phyloP scores from a whole-genome alignment of 2,888 invertebrate genomes.

The Ectemnius cavifrons region DNA sequence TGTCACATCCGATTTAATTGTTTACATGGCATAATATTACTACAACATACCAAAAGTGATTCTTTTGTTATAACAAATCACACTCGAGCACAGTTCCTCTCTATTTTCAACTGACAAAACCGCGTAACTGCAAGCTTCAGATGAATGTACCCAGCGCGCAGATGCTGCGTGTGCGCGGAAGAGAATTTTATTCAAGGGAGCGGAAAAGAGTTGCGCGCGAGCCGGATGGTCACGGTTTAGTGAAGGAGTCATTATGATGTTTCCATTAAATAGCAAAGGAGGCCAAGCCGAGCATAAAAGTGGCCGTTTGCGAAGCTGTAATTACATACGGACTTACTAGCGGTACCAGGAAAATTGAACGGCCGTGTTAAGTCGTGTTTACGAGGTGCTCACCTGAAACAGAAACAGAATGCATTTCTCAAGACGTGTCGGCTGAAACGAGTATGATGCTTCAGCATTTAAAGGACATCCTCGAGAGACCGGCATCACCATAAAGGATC shows the following conservation, averaged over 20 bases:
- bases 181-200: too few relatives aligned
- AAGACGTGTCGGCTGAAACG: constrained; percentile 42
- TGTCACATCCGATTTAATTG: too few relatives aligned
- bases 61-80: too few relatives aligned
- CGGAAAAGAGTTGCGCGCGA: too few relatives aligned
- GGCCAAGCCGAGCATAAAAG: background rate
- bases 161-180: too few relatives aligned
- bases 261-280: background rate
- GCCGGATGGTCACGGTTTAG: background rate
- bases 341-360: constrained; percentile 40
- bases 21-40: too few relatives aligned
- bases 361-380: constrained; percentile 35
- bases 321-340: constrained; percentile 37
- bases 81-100: too few relatives aligned
- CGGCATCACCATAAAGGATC: constrained; percentile 25
- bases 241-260: constrained; percentile 4
- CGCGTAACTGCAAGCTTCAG: too few relatives aligned
- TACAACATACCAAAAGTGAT: too few relatives aligned
- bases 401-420: constrained; percentile 40
- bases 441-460: constrained; percentile 32
- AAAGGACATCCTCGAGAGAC: constrained; percentile 32
- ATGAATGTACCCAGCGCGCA: too few relatives aligned
- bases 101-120: too few relatives aligned
- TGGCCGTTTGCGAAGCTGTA: background rate
- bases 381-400: constrained; percentile 52